Evolutionary conservation across 2,113 vertebrate genomes (phyloP), one percentile per base, ranked within the genome.

Genomic region (Siniperca knerii): DNA sequence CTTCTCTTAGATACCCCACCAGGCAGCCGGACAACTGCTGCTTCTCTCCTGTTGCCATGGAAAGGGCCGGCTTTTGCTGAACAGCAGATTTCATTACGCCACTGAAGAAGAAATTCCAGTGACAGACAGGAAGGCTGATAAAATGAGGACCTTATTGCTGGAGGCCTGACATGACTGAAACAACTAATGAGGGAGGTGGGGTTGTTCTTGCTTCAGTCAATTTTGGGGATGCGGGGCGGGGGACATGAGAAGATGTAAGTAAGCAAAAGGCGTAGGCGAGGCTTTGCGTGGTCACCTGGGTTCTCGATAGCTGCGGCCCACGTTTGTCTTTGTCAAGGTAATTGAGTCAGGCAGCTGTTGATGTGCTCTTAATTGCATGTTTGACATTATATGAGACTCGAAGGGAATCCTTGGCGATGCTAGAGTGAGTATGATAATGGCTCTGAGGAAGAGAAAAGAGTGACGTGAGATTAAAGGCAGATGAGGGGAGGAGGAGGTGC

Each of bases 341-440:
- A 90, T 88, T 69, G 77, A 83, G 81, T 85, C 65, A 75, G 91
- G 78, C 87, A 82, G 83, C 77, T 87, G 91, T 82, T 88, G 83
- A 88, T 77, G 81, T 64, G 79, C 73, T 87, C 74, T 70, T 93
- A 89, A 94, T 94, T 92, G 87, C 71, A 75, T 86, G 79, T 91
- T 90, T 92, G 92, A 92, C 89, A 84, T 93, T 83, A 82, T 78
- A 86, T 74, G 77, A 78, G 75, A 76, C 77, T 77, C 21, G 55
- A 86, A 84, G 92, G 89, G 84, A 86, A 90, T 87, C 61, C 46
- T 33, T 1, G 52, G 80, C 58, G 33, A 81, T 66, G 72, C 66
- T 69, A 55, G 40, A 79, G 57, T 46, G 79, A 84, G 62, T 72
- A 13, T 66, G 87, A 77, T 81, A 86, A 79, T 75, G 68, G 70